Evolutionary conservation across 2,113 vertebrate genomes (phyloP).

Genomic region (Prochilodus magdalenae): DNA sequence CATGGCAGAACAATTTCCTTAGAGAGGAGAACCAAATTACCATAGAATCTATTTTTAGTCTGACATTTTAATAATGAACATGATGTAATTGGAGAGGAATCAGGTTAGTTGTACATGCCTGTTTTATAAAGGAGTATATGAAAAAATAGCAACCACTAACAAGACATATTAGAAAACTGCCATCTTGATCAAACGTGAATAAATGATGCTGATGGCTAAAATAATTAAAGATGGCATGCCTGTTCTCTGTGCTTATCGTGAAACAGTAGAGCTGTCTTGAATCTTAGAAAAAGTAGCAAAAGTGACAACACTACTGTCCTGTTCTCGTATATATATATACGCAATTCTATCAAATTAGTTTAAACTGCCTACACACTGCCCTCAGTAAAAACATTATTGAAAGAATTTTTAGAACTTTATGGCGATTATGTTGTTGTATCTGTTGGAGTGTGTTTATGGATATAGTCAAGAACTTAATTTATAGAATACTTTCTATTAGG

Average conservation of each 20-base stretch:
- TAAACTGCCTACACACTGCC: no score
- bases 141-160: slow-evolving; percentile 32
- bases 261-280: neutral
- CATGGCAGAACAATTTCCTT: slow-evolving; percentile 49
- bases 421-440: no score
- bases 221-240: neutral
- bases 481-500: no score
- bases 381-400: no score
- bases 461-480: no score
- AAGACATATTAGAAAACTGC: slow-evolving; percentile 5
- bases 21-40: slow-evolving; percentile 42
- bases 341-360: no score
- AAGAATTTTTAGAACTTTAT: no score
- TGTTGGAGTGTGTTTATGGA: no score
- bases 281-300: neutral
- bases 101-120: slow-evolving; percentile 13
- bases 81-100: slow-evolving; percentile 38
- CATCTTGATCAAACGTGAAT: slow-evolving; percentile 32
- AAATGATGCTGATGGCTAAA: slow-evolving; percentile 23
- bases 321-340: no score
- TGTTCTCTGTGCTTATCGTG: neutral
- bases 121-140: slow-evolving; percentile 1
- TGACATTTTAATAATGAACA: slow-evolving; percentile 57
- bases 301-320: neutral
- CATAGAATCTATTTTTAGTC: slow-evolving; percentile 31